Evolutionary conservation across 2,113 vertebrate species (phyloP).

Genomic region (Okapia johnstoni): DNA sequence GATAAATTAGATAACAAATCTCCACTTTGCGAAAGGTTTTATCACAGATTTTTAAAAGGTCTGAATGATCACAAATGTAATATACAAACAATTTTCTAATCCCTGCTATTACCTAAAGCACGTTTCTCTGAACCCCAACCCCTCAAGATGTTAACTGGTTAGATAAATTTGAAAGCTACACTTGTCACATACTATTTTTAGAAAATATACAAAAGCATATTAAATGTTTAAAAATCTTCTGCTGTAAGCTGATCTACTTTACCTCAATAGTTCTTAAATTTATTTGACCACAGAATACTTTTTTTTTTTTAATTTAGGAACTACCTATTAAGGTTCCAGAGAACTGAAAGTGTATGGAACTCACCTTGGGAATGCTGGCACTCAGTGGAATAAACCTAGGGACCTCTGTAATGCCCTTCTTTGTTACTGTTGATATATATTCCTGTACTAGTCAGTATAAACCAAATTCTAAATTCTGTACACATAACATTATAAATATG

Average conservation of each 20-base stretch:
- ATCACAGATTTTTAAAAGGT: neutral
- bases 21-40: neutral
- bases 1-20: constrained; percentile 5
- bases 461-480: neutral
- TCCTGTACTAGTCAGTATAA: neutral
- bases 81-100: neutral
- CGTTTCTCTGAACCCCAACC: neutral
- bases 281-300: neutral
- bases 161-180: neutral
- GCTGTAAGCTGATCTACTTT: neutral
- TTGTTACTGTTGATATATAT: neutral
- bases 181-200: neutral
- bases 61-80: neutral
- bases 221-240: neutral
- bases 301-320: neutral
- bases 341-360: neutral
- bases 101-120: neutral
- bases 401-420: neutral
- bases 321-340: neutral
- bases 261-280: neutral
- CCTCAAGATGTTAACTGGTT: neutral
- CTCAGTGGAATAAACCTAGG: neutral
- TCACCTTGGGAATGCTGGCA: neutral
- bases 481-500: neutral
- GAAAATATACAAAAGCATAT: neutral